Base-by-base conservation (phyloP, 2,797 vertebrate genomes). In the Sorex maritimensis region DNA sequence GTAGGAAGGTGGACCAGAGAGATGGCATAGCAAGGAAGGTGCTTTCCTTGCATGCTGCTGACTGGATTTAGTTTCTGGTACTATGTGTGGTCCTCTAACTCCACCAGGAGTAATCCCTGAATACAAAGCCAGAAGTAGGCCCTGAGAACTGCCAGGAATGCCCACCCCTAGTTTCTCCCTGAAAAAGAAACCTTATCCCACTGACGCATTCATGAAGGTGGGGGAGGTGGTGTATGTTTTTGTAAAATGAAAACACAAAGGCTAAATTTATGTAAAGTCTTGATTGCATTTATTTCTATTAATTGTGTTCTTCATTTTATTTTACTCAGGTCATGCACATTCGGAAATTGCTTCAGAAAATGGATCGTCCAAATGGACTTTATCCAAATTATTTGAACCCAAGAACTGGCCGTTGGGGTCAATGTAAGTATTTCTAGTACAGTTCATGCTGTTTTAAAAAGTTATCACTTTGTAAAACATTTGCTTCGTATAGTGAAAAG, bases 331-430 rank as follows among this genome's bases (percentile, higher is more conserved):
- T 99, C 94, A 99, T 99, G 99, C 99, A 99, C 97, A 99, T 99
- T 98, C 98, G 99, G 93, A 99, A 99, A 97, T 98, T 99, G 38
- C 98, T 99, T 55, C 99, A 99, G 97, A 99, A 99, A 98, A 99
- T 99, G 99, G 99, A 99, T 97, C 98, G 99, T 93, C 99, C 99
- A 95, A 99, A 99, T 81, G 99, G 99, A 71, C 99, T 99, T 88
- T 99, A 99, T 97, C 99, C 99, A 69, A 99, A 99, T 98, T 99
- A 99, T 98, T 98, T 99, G 98, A 99, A 99, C 96, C 99, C 99
- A 87, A 99, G 99, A 74, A 99, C 99, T 0, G 99, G 99, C 34
- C 99, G 99, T 96, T 99, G 99, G 99, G 99, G 99, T 85, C 99
- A 99, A 63, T 99, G 99, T 99, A 97, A 99, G 99, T 99, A 97